These are phyloP conservation scores for Chelonia mydas DNA, from an alignment of 2,797 vertebrate genomes.

Conservation along the genomic window DNA sequence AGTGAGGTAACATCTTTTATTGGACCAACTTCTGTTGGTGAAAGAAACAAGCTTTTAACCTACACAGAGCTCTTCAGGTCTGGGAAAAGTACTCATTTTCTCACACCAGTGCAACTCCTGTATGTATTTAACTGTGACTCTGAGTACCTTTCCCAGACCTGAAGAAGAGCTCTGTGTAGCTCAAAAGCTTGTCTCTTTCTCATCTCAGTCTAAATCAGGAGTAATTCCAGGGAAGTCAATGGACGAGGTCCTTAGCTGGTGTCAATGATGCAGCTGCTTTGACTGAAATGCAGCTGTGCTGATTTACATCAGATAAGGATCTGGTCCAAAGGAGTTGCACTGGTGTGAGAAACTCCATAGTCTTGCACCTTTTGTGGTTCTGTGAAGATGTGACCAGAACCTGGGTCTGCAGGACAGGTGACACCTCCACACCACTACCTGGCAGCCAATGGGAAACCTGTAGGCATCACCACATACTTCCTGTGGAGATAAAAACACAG, in stretches of 20 bases:
- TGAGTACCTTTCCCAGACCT: background rate
- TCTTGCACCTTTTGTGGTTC: background rate
- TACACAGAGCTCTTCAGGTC: background rate
- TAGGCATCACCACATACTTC: too few species aligned
- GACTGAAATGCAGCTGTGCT: background rate
- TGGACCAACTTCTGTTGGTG: background rate
- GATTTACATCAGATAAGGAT: background rate
- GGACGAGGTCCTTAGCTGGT: background rate
- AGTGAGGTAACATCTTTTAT: background rate
- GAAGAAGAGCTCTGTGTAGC: background rate
- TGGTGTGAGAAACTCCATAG: background rate
- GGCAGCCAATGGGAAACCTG: too few species aligned
- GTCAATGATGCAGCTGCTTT: background rate
- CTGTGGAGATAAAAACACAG: too few species aligned
- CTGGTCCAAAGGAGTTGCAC: background rate
- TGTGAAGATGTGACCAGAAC: too few species aligned
- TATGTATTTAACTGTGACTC: background rate
- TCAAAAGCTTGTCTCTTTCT: background rate
- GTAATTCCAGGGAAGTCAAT: accelerated
- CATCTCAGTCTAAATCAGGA: background rate
- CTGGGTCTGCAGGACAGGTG: too few species aligned
- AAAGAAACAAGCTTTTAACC: background rate
- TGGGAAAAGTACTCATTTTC: background rate
- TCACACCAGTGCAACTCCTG: background rate
- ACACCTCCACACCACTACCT: too few species aligned